Conservation (phyloP, 2,797 vertebrate species). For the Sebastes melanostomus region DNA sequence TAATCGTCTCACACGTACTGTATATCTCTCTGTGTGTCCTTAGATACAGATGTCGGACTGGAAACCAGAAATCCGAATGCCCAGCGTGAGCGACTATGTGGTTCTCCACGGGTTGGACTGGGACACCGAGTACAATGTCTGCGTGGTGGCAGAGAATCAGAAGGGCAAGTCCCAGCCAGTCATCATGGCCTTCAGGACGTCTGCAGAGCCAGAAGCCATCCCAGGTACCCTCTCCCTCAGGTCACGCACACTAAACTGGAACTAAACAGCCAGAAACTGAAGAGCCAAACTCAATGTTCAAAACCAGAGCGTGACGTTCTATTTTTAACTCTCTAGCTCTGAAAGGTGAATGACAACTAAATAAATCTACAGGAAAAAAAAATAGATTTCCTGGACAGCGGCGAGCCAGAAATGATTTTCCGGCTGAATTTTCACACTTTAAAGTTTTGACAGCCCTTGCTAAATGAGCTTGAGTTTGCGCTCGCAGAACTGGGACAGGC, state of each 20-base stretch:
- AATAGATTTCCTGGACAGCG: conserved; percentile 37
- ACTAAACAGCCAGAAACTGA: conserved; percentile 35
- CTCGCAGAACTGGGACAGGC: conserved; percentile 63
- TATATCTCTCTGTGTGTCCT: not conserved
- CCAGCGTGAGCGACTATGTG: conserved; percentile 86
- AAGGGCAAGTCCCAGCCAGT: conserved; percentile 93
- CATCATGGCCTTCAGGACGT: conserved; percentile 88
- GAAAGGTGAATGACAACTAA: conserved; percentile 57
- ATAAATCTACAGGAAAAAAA: conserved; percentile 46
- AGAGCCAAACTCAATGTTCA: conserved; percentile 67
- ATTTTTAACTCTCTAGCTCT: conserved; percentile 45
- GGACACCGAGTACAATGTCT: conserved; percentile 93
- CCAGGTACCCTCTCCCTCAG: conserved; percentile 86
- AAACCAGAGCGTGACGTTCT: conserved; percentile 20
- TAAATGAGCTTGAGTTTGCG: conserved; percentile 73
- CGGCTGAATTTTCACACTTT: conserved; percentile 54
- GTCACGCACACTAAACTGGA: conserved; percentile 24
- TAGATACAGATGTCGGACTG: conserved; percentile 88
- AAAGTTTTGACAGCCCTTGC: conserved; percentile 59
- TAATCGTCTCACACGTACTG: not conserved
- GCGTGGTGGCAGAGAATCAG: conserved; percentile 93
- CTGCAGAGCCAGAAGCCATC: conserved; percentile 89
- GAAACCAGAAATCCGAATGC: conserved; percentile 91
- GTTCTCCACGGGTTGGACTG: conserved; percentile 90
- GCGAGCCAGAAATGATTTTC: conserved; percentile 58